Evolutionary conservation across 1,140 invertebrate species (phyloP), one percentile per base, ranked within the genome.

Genomic region (Samia ricini): DNA sequence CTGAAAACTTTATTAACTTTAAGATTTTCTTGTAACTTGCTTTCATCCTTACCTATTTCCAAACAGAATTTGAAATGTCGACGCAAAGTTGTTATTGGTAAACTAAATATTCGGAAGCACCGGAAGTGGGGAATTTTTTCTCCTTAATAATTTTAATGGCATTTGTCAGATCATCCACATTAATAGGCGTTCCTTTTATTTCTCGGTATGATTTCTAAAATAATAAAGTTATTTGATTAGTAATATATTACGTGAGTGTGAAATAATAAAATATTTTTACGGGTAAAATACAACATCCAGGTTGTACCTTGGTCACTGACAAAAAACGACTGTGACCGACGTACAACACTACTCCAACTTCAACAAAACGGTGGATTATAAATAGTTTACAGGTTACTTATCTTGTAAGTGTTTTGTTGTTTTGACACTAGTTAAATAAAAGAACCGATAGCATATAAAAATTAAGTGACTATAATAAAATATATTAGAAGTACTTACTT

Each of bases 271-370:
- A 60, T 61, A 66, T 66, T 61, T 59, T 61, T 54, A 52, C 52
- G 49, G 55, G 52, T 59, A 66, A 66, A 61, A 54, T 66, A 61
- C 64, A 65, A 65, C 57, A 51, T 55, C 63, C 58, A 60, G 52
- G 57, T 60, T 65, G 51, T 56, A 60, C 49, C 52, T 60, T 64
- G 56, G 63, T 56, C 56, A 64, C 63, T 64, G 63, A 36, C 48
- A 56, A 49, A 64, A 55, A 57, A 61, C 60, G 61, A 63, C 61
- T 57, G 54, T 66, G 59, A 66, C 64, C 59, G 59, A 66, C 52
- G 64, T 66, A 66, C 64, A 66, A 66, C 64, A 66, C 64, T 61
- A 66, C 64, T 61, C 52, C 57, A 66, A 57, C 54, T 57, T 61
- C 55, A 51, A 20, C 33, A 67, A 67, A 67, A 62, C 55, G 60